Evolutionary conservation across 2,113 vertebrate species (phyloP).

Genomic region (western clawed frog (Xenopus tropicalis)): DNA sequence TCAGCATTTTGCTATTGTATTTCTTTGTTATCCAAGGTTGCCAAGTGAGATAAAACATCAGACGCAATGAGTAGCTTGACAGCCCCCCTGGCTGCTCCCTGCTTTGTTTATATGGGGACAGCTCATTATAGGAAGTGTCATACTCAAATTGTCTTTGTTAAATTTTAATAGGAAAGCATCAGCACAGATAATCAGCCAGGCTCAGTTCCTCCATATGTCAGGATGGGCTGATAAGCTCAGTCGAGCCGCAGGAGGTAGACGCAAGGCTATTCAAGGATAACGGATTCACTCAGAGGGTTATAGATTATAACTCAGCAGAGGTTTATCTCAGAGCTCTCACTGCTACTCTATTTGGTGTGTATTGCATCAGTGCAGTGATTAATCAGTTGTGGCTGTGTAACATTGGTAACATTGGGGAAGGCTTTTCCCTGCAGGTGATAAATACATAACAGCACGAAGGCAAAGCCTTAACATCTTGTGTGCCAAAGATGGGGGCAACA

Average conservation of each 20-base stretch:
- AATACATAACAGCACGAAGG: neutral
- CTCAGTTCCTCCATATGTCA: constrained; percentile 49
- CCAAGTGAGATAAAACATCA: constrained; percentile 25
- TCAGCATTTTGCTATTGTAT: neutral
- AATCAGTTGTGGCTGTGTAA: neutral
- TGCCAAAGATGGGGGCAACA: too few species aligned
- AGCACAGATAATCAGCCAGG: constrained; percentile 53
- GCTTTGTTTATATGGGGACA: constrained; percentile 30
- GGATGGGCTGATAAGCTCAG: constrained; percentile 51
- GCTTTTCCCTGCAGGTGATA: neutral
- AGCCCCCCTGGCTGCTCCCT: constrained; percentile 13
- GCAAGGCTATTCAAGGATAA: constrained; percentile 10
- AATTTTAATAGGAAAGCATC: constrained; percentile 50
- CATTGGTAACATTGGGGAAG: neutral
- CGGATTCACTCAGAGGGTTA: neutral
- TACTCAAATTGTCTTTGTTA: constrained; percentile 53
- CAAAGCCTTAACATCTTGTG: neutral
- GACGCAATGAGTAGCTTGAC: constrained; percentile 7
- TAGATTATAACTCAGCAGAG: neutral
- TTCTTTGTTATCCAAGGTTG: neutral
- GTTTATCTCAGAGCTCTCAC: neutral
- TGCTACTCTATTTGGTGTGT: neutral
- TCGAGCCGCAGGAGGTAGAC: neutral
- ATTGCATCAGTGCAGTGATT: neutral
- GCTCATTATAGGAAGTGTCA: constrained; percentile 39